Conservation (phyloP, 1,140 invertebrate genomes). For the Mamestra configurata region DNA sequence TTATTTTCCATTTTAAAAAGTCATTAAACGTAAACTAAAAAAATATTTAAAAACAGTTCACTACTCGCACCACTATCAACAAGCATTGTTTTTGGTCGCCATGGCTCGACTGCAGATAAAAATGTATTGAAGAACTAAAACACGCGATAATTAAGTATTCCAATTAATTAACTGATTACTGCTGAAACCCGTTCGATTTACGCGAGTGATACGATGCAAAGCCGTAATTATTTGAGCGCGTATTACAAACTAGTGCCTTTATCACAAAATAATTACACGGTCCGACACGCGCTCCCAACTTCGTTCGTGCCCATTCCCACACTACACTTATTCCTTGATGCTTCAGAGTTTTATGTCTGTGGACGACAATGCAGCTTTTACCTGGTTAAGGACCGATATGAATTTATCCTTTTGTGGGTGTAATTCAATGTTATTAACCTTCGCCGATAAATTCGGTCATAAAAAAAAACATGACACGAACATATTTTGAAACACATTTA, state of each 20-base stretch:
- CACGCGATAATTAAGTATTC: neutral
- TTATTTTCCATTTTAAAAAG: slow-evolving; percentile 54
- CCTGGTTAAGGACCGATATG: slow-evolving; percentile 5
- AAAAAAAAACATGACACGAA: neutral
- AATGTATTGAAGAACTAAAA: slow-evolving; percentile 9
- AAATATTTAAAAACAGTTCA: neutral
- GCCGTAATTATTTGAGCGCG: neutral
- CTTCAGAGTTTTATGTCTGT: neutral
- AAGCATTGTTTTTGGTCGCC: slow-evolving; percentile 5
- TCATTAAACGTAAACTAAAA: neutral
- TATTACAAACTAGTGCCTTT: neutral
- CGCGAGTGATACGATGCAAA: slow-evolving; percentile 1
- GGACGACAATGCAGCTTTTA: neutral
- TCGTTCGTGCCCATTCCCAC: neutral
- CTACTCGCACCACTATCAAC: neutral
- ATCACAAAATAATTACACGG: slow-evolving; percentile 31
- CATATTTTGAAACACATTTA: neutral
- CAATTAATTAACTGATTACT: slow-evolving; percentile 13
- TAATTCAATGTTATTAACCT: neutral
- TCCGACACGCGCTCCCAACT: neutral
- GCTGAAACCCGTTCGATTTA: slow-evolving; percentile 25
- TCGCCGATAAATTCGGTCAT: neutral
- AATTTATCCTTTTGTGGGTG: neutral
- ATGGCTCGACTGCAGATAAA: slow-evolving; percentile 1
- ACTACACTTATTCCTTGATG: neutral